Percentiles rank a stretch among this genome's conserved stretches.
Conservation (phyloP, 2,888 invertebrate genomes). For the Cosmopolites sordidus region DNA sequence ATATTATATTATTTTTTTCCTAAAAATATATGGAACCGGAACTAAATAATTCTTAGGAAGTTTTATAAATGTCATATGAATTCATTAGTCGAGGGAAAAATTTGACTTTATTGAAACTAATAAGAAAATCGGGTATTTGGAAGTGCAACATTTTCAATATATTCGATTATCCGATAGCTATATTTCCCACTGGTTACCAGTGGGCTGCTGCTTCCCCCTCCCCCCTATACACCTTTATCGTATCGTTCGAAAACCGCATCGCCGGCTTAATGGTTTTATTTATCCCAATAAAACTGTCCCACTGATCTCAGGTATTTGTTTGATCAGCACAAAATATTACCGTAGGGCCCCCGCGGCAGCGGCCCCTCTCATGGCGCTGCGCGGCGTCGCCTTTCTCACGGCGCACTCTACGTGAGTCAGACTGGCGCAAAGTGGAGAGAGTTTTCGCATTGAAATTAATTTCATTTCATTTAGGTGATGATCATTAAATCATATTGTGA, state of each 20-base stretch:
- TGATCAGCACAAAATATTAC: slow-evolving; percentile 28
- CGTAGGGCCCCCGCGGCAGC: slow-evolving; percentile 19
- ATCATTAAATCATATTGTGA: no score
- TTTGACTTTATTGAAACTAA: no score
- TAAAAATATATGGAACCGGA: no score
- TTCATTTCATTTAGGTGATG: no score
- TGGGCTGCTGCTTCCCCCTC: background rate
- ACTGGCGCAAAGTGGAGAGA: slow-evolving; percentile 16
- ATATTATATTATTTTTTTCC: no score
- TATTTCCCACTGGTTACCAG: background rate
- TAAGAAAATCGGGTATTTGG: no score
- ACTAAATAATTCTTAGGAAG: no score
- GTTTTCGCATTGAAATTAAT: slow-evolving; percentile 12
- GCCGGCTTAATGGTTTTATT: slow-evolving; percentile 25
- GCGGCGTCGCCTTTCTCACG: slow-evolving; percentile 37
- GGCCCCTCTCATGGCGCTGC: slow-evolving; percentile 16
- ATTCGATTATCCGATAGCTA: background rate
- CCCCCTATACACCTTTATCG: background rate
- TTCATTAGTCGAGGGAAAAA: no score
- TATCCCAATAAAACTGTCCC: slow-evolving; percentile 28
- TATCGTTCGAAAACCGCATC: background rate
- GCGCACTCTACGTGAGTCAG: slow-evolving; percentile 29
- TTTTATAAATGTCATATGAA: no score
- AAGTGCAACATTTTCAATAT: background rate
- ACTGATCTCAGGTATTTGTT: slow-evolving; percentile 28